Percentiles rank a stretch among this genome's conserved stretches.
phyloP scores from a whole-genome alignment of 2,797 vertebrate species.

The Spondyliosoma cantharus region DNA sequence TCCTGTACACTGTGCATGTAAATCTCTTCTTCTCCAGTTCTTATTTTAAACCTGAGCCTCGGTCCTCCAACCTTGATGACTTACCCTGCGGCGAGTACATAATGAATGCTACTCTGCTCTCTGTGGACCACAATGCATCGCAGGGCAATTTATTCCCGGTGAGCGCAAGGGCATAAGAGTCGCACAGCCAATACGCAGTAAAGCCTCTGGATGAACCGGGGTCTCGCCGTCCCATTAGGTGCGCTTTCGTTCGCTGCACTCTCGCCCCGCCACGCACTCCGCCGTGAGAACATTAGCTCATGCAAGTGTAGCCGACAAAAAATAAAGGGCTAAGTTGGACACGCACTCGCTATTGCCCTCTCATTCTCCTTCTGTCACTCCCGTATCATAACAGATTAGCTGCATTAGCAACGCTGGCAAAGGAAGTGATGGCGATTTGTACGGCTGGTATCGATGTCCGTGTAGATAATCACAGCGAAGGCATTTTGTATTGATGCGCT shows the following conservation, averaged over 20 bases:
- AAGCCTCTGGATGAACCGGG: slow-evolving; percentile 23
- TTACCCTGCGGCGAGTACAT: slow-evolving; percentile 61
- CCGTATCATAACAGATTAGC: slow-evolving; percentile 38
- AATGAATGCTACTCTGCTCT: slow-evolving; percentile 66
- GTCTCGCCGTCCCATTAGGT: slow-evolving; percentile 32
- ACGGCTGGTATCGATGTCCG: slow-evolving; percentile 41
- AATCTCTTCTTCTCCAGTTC: slow-evolving; percentile 38
- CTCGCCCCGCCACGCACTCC: neutral
- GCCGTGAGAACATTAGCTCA: slow-evolving; percentile 12
- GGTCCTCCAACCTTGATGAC: slow-evolving; percentile 44
- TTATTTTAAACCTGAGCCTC: slow-evolving; percentile 37
- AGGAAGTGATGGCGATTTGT: slow-evolving; percentile 56
- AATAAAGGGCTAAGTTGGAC: slow-evolving; percentile 30
- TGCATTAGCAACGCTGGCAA: slow-evolving; percentile 41
- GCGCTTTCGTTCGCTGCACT: slow-evolving; percentile 2
- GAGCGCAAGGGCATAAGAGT: slow-evolving; percentile 62
- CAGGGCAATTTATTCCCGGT: slow-evolving; percentile 62
- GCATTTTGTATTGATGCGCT: slow-evolving; percentile 53
- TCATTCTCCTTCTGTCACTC: slow-evolving; percentile 22
- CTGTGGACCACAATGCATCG: slow-evolving; percentile 42
- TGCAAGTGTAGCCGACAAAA: slow-evolving; percentile 30
- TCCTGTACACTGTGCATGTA: neutral
- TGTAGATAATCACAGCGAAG: slow-evolving; percentile 46
- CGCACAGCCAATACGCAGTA: slow-evolving; percentile 36
- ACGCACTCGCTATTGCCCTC: slow-evolving; percentile 24